These are phyloP conservation scores for Cyclophora punctaria DNA, from an alignment of 2,888 invertebrate genomes.

Conservation along the genomic window DNA sequence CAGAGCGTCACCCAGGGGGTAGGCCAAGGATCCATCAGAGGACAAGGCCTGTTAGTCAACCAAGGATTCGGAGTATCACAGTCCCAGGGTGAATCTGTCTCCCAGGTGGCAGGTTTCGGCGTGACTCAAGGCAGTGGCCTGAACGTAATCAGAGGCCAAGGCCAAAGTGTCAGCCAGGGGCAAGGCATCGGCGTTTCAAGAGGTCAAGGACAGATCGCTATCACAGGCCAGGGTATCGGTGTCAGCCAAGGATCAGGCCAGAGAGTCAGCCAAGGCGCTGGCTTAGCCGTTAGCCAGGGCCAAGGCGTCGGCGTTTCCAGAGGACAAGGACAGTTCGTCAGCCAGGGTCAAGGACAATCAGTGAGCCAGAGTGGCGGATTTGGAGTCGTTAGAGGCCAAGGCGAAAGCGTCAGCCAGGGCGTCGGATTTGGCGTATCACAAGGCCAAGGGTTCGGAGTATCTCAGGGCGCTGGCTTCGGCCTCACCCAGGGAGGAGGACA, in stretches of 20 bases:
- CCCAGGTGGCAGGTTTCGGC: constrained; percentile 10
- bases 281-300: constrained; percentile 18
- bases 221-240: constrained; percentile 12
- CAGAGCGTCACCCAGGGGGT: constrained; percentile 17
- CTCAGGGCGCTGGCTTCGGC: constrained; percentile 16
- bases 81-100: constrained; percentile 8
- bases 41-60: constrained; percentile 8
- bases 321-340: constrained; percentile 20
- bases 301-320: constrained; percentile 2
- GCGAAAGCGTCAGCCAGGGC: constrained; percentile 11
- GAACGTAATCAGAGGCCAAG: constrained; percentile 10
- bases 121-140: constrained; percentile 11
- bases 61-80: constrained; percentile 16
- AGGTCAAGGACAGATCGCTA: constrained; percentile 4
- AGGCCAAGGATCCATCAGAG: constrained; percentile 12
- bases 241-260: constrained; percentile 17
- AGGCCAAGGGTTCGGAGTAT: constrained; percentile 6
- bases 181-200: constrained; percentile 5
- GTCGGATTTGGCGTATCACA: constrained; percentile 7
- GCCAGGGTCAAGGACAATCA: constrained; percentile 15
- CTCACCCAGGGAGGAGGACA: constrained; percentile 13
- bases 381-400: constrained; percentile 8
- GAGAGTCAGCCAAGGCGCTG: constrained; percentile 13
- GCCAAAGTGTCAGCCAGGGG: constrained; percentile 12
- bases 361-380: constrained; percentile 4